phyloP scores from a whole-genome alignment of 2,113 vertebrate species.

The Lepisosteus oculatus region DNA sequence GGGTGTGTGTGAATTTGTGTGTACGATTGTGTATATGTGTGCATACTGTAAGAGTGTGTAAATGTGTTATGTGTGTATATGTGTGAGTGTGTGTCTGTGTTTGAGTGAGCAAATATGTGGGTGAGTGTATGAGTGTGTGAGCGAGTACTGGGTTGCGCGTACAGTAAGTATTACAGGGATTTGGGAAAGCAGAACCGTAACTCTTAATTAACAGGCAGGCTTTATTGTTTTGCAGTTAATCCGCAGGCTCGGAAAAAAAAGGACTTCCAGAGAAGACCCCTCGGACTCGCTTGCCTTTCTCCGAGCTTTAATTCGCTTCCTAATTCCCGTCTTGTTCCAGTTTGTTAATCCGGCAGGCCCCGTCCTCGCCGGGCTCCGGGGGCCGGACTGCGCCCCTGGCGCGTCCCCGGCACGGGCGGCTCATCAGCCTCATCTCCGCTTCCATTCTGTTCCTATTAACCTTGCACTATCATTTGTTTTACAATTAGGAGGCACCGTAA shows the following conservation, averaged over 20 bases:
- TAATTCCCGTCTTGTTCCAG: background rate
- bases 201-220: slow-evolving; percentile 14
- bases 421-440: slow-evolving; percentile 62
- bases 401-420: slow-evolving; percentile 18
- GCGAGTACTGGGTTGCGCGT: too few species aligned
- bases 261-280: background rate
- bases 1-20: background rate
- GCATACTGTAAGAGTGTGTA: background rate
- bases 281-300: background rate
- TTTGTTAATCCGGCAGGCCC: background rate
- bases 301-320: slow-evolving; percentile 1
- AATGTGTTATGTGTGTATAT: background rate
- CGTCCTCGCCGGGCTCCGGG: slow-evolving; percentile 1
- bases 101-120: too few species aligned
- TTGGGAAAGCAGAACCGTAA: background rate
- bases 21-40: background rate
- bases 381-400: background rate
- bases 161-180: background rate
- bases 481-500: slow-evolving; percentile 56
- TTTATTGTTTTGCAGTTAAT: slow-evolving; percentile 5
- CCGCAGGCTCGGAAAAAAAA: background rate
- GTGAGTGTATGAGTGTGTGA: too few species aligned
- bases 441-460: slow-evolving; percentile 69
- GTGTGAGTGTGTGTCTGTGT: too few species aligned
- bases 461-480: slow-evolving; percentile 64